These are phyloP conservation scores for Noctua pronuba DNA, from an alignment of 2,888 invertebrate genomes.

Conservation along the genomic window DNA sequence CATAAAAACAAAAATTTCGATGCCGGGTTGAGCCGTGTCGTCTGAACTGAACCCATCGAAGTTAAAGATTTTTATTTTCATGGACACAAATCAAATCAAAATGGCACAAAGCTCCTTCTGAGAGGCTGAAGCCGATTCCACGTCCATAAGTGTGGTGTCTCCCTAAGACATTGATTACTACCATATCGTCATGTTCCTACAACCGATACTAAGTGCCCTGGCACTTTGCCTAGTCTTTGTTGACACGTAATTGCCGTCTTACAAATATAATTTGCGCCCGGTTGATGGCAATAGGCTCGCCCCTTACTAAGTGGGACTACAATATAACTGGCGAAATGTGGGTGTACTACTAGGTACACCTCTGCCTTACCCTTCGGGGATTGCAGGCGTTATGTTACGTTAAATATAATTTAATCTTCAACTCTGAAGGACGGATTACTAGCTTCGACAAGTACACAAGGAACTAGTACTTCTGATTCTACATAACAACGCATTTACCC, in stretches of 20 bases:
- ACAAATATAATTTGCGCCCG: neutral
- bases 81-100: neutral
- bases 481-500: slow-evolving; percentile 12
- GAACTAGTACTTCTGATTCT: slow-evolving; percentile 8
- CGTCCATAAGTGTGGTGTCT: neutral
- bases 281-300: too few relatives aligned
- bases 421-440: slow-evolving; percentile 13
- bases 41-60: neutral
- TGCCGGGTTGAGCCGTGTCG: neutral
- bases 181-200: slow-evolving; percentile 2
- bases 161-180: slow-evolving; percentile 12
- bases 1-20: neutral
- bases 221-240: slow-evolving; percentile 23
- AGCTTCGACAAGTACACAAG: neutral
- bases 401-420: slow-evolving; percentile 29
- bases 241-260: slow-evolving; percentile 7
- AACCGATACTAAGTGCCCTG: slow-evolving; percentile 11
- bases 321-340: too few relatives aligned
- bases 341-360: too few relatives aligned
- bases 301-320: too few relatives aligned
- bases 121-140: neutral
- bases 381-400: too few relatives aligned
- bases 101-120: neutral
- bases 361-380: too few relatives aligned
- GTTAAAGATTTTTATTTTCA: neutral